A percentile compares a stretch with the other conserved stretches of the same genome.
phyloP scores from a whole-genome alignment of 2,113 vertebrate genomes.

The Electrona antarctica region DNA sequence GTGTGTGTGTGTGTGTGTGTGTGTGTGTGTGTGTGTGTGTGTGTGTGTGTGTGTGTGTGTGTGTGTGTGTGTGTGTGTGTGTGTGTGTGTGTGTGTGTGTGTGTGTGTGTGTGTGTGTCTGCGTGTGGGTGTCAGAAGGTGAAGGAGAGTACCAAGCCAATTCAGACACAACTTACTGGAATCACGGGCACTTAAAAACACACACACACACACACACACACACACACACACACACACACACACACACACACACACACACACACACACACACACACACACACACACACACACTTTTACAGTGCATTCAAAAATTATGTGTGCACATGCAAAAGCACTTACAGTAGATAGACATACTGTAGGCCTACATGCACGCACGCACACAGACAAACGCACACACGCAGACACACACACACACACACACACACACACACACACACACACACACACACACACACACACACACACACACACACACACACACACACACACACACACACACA shows the following conservation, averaged over 20 bases:
- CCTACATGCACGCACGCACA: background rate
- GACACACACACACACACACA: background rate
- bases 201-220: background rate
- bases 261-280: background rate
- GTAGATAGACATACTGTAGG: background rate
- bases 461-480: background rate
- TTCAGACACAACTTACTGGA: too few species aligned
- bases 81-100: too few species aligned
- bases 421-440: conserved; percentile 10
- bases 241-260: background rate
- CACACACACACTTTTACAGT: background rate
- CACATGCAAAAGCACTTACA: background rate
- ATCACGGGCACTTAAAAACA: background rate
- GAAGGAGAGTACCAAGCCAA: too few species aligned
- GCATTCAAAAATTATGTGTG: background rate
- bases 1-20: background rate
- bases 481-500: conserved; percentile 7
- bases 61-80: too few species aligned
- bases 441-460: background rate
- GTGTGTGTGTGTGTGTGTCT: too few species aligned
- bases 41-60: background rate
- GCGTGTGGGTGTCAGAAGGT: too few species aligned
- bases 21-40: conserved; percentile 18
- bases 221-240: background rate
- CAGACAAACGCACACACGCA: background rate